These are phyloP conservation scores for Drosophila leonis DNA, from an alignment of 2,888 invertebrate species.

Conservation along the genomic window DNA sequence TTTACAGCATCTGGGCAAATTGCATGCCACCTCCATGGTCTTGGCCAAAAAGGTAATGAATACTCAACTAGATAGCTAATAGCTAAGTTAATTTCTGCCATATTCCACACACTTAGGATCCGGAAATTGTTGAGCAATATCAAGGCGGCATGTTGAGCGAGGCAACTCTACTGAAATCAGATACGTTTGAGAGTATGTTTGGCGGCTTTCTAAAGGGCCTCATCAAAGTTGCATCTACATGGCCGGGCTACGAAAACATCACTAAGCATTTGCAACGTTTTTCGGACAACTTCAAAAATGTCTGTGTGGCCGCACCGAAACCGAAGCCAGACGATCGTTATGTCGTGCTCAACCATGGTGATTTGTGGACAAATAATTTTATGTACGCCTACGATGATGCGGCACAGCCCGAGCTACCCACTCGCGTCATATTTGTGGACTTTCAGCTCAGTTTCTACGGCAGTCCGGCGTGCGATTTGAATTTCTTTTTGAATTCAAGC, in stretches of 20 bases:
- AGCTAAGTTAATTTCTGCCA: no score
- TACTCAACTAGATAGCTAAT: background rate
- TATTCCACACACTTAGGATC: conserved; percentile 45
- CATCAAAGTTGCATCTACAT: conserved; percentile 79
- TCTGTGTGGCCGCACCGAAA: conserved; percentile 50
- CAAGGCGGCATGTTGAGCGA: conserved; percentile 64
- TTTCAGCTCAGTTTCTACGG: conserved; percentile 75
- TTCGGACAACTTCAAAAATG: conserved; percentile 52
- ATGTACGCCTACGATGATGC: conserved; percentile 85
- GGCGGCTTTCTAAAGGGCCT: conserved; percentile 65
- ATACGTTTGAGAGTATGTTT: conserved; percentile 68
- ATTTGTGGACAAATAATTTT: conserved; percentile 86
- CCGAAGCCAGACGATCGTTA: conserved; percentile 69
- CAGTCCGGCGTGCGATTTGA: conserved; percentile 81
- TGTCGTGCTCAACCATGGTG: conserved; percentile 86
- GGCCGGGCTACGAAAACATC: conserved; percentile 85
- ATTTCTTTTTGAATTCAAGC: conserved; percentile 82
- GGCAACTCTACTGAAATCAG: conserved; percentile 52
- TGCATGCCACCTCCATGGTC: conserved; percentile 87
- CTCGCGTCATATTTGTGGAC: conserved; percentile 83
- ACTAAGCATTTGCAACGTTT: conserved; percentile 77
- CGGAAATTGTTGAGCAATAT: conserved; percentile 62
- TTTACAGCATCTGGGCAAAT: conserved; percentile 86
- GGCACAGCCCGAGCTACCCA: conserved; percentile 59
- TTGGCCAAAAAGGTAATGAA: conserved; percentile 85